Base-by-base conservation (phyloP, 2,888 invertebrate species). In the Oeneis ivallda region DNA sequence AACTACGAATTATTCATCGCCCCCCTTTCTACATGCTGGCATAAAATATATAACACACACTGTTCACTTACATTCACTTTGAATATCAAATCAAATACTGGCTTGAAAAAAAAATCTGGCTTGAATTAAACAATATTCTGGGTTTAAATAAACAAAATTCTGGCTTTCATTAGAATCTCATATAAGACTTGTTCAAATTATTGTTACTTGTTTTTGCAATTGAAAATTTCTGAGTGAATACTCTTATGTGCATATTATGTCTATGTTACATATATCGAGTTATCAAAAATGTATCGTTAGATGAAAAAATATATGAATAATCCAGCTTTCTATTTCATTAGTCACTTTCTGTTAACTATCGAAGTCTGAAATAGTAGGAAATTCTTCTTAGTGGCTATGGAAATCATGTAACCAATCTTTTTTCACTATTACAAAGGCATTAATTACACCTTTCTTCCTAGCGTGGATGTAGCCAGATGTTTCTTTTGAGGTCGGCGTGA, bases 211-310 rank as follows among this genome's bases (percentile, higher is more conserved):
- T 26, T 26, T 4, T 26, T 26, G 26, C 26, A 15, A 53, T 34
- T 56, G 56, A 39, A 56, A 56, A 56, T 56, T 26, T 56, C 10
- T 39, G 10, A 19, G 56, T 56, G 56, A 56, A 56, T 15, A 56
- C 56, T 56, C 19, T 56, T 62, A 81, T 81, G 81, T 85, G 84
- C 85, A 83, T 85, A 83, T 83, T 83, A 50, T 83, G 83, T 88
- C 82, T 89, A 86, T 85, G 85, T 86, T 79, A 82, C 76, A 79
- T 84, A 85, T 83, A 86, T 86, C 85, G 82, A 85, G 85, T 89
- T 89, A 88, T 85, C 84, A 61, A 79, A 84, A 72, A 79, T 88
- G 83, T 90, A 89, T 88, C 82, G 81, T 90, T 91, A 91, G 86
- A 79, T 80, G 81, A 82, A 74, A 75, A 52, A 52, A 52, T 61